Conservation (phyloP, 2,888 invertebrate genomes). For the Drosophila trichaetosa region DNA sequence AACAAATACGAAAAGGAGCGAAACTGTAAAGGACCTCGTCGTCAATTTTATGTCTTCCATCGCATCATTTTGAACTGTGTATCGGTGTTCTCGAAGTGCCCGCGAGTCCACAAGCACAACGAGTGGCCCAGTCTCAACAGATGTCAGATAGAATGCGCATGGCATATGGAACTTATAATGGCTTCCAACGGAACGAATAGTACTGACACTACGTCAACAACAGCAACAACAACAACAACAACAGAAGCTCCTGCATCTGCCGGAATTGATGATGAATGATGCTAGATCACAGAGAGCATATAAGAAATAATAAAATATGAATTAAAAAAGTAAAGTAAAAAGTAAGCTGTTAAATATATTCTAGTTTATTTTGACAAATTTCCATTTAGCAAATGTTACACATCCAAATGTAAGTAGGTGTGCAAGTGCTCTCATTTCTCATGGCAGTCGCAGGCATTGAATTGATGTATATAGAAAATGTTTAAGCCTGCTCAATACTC, state of each 20-base stretch:
- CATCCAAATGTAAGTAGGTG: background rate
- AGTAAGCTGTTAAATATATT: background rate
- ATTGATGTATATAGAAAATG: background rate
- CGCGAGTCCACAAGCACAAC: constrained; percentile 9
- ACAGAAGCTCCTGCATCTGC: background rate
- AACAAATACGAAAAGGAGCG: constrained; percentile 47
- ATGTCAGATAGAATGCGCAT: constrained; percentile 31
- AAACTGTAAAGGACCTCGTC: constrained; percentile 24
- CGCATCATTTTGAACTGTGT: constrained; percentile 48
- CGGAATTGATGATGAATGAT: no score
- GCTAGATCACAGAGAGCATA: no score
- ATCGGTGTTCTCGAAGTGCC: constrained; percentile 40
- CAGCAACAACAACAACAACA: background rate
- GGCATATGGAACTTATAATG: constrained; percentile 30
- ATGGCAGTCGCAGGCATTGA: background rate
- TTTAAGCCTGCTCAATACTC: background rate
- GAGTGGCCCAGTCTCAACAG: constrained; percentile 27
- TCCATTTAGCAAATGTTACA: background rate
- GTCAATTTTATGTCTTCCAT: constrained; percentile 50
- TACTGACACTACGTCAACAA: background rate
- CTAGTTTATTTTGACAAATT: background rate
- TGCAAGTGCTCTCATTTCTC: background rate
- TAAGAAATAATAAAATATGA: background rate
- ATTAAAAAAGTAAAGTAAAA: background rate
- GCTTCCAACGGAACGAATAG: background rate